Base-by-base conservation (phyloP, 23 tunicate genomes). In the Diplosoma virens region DNA sequence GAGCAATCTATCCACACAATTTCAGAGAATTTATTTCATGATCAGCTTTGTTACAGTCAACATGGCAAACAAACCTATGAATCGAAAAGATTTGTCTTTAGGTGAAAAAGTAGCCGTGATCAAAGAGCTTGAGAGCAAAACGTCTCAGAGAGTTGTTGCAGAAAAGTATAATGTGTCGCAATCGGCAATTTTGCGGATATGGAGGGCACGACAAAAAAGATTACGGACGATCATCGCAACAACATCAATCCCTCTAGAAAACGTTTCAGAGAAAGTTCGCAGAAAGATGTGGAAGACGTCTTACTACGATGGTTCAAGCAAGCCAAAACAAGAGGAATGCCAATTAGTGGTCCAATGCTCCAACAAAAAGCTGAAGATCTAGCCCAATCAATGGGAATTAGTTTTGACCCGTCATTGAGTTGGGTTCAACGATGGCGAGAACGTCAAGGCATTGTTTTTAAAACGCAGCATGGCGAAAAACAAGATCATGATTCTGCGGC, bases 321-420 rank as follows among this genome's bases (percentile, higher is more conserved):
- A 47, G 77, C 77, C 20, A 71, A 71, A 71, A 37, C 59, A 11
- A 23, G 59, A 21, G 77, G 77, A 9, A 2, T 71, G 5, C 29
- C 21, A 21, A 71, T 71, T 59, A 71, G 77, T 71, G 77, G 77
- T 31, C 77, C 77, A 20, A 37, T 71, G 77, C 32, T 47, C 33
- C 77, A 24, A 22, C 21, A 71, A 71, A 45, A 71, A 71, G 77
- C 77, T 3, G 47, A 71, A 37, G 4, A 71, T 25, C 47, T 71
- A 31, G 77, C 28, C 2, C 25, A 71, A 37, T 2, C 47, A 28
- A 71, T 71, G 77, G 33, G 22, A 21, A 59, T 21, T 11, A 59
- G 24, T 47, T 71, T 22, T 71, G 77, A 71, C 29, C 77, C 77
- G 2, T 71, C 77, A 3, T 32, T 1, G 14, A 71, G 77, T 30